Conservation (phyloP, 1,140 invertebrate genomes). For the Penaeus indicus region DNA sequence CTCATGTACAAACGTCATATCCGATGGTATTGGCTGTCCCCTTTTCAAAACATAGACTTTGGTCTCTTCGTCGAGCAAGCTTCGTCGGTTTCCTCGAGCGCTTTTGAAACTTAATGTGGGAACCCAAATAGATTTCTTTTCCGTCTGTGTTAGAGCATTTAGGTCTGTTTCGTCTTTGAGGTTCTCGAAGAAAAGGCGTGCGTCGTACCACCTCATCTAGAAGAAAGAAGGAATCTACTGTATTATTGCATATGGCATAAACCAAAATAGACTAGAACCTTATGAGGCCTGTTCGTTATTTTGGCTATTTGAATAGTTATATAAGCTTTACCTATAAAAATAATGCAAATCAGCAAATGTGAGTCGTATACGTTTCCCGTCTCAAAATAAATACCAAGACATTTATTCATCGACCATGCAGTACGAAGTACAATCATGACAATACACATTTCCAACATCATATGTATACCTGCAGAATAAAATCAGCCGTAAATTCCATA, state of each 20-base stretch:
- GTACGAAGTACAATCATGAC: neutral
- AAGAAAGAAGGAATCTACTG: neutral
- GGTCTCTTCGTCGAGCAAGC: neutral
- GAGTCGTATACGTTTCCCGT: too few relatives aligned
- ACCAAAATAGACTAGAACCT: too few relatives aligned
- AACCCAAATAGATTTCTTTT: neutral
- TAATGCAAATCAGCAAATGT: too few relatives aligned
- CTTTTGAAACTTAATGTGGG: neutral
- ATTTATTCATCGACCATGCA: too few relatives aligned
- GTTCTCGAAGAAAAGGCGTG: slow-evolving; percentile 1
- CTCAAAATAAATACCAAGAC: too few relatives aligned
- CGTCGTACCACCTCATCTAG: slow-evolving; percentile 13
- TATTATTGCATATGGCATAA: too few relatives aligned
- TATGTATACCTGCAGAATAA: neutral
- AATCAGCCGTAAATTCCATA: neutral
- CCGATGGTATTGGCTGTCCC: neutral
- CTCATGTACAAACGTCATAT: too few relatives aligned
- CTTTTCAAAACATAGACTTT: neutral
- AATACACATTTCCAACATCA: neutral
- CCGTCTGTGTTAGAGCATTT: neutral
- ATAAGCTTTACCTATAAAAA: too few relatives aligned
- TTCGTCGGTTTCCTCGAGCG: neutral
- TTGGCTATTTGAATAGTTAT: too few relatives aligned
- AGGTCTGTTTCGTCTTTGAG: neutral
- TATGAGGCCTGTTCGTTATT: too few relatives aligned